These are phyloP conservation scores for Steatornis caripensis DNA, from an alignment of 2,113 vertebrate species.

Conservation along the genomic window DNA sequence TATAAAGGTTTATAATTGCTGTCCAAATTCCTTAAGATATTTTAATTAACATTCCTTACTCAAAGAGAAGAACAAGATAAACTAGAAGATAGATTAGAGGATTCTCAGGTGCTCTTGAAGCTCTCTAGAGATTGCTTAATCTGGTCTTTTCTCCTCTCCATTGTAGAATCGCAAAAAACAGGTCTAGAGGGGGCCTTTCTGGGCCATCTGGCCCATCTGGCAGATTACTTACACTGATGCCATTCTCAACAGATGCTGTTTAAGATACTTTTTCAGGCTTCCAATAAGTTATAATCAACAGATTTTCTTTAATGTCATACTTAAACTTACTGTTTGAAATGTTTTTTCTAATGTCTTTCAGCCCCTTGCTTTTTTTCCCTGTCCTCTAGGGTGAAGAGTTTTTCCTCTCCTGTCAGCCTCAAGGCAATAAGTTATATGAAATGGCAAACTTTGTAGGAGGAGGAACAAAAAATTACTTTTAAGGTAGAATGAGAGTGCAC, in stretches of 20 bases:
- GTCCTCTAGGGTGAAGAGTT: not conserved
- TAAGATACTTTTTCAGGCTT: not conserved
- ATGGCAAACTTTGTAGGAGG: not conserved
- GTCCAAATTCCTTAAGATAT: not conserved
- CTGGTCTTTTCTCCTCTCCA: not conserved
- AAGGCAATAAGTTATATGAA: not conserved
- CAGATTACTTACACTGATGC: not conserved
- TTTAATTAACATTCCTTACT: not conserved
- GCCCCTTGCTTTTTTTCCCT: not conserved
- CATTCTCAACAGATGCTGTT: not conserved
- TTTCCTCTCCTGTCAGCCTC: not conserved
- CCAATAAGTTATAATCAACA: not conserved
- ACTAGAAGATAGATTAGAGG: not conserved
- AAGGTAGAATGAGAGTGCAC: not conserved
- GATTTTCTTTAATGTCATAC: not conserved
- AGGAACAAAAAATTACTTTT: not conserved
- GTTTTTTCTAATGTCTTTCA: not conserved
- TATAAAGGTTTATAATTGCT: not conserved
- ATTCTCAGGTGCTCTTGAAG: not conserved
- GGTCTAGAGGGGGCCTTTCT: not conserved
- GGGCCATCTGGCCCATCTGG: not conserved
- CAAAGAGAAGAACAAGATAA: not conserved
- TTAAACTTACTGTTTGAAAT: not conserved
- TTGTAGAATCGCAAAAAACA: not conserved
- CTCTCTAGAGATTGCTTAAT: not conserved